Base-by-base conservation (phyloP, 2,113 vertebrate genomes). In the Cochlearius cochlearius region DNA sequence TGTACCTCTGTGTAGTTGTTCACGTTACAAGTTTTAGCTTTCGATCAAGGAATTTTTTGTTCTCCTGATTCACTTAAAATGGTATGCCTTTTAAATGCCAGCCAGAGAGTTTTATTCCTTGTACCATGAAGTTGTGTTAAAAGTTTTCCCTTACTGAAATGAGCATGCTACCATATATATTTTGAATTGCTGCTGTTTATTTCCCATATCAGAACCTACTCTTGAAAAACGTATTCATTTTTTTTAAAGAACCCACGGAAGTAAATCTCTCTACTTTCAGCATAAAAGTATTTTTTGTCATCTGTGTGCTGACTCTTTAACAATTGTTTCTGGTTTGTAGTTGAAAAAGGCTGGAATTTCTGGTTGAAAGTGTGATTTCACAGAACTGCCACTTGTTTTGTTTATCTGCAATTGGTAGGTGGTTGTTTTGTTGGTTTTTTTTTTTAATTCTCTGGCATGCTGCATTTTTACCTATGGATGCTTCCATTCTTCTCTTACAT, bases 81-180 rank as follows among this genome's bases (percentile, higher is more conserved):
- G 2, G 2, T 19, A 36, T n/a, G 17, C 72, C 32, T 76, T 88
- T 79, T 16, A 34, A 88, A 55, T 66, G 62, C 3, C 52, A 71
- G 38, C 29, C 11, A 36, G 3, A 6, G 13, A 34, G 9, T 77
- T 94, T 69, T 88, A 50, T 53, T 77, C 15, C 84, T 62, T 84
- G 32, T 41, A n/a, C 7, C 9, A 19, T 29, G 11, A 68, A 55
- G 5, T 73, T 88, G 39, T 69, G 3, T 69, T 59, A 41, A 55
- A 38, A 64, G 47, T 9, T 85, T 74, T 80, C 26, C 18, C 34
- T 87, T 89, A 81, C 11, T 1, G 3, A 89, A 72, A 49, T 25
- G 52, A 77, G 4, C 0, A 0, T 81, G 12, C 26, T 83, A 17
- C 0, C 1, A 25, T 17, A 72, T 10, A 7, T 74, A 13, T 89